Conservation (phyloP, 2,888 invertebrate genomes). For the Homarus gammarus region DNA sequence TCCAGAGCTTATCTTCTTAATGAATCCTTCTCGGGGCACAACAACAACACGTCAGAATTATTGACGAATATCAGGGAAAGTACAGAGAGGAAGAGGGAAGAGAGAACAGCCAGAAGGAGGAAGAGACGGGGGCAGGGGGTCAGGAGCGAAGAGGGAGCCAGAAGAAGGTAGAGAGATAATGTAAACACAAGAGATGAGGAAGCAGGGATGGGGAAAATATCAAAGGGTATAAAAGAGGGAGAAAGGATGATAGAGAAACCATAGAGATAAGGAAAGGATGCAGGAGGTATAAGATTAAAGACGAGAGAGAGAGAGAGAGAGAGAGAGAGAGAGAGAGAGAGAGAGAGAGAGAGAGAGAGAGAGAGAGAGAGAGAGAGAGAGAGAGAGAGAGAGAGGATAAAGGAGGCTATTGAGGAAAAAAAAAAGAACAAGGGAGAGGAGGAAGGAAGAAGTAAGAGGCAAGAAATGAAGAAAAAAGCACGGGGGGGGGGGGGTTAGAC, state of each 20-base stretch:
- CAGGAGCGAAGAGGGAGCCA: background rate
- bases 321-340: too few relatives aligned
- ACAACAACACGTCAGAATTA: background rate
- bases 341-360: too few relatives aligned
- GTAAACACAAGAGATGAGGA: background rate
- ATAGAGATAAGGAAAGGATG: background rate
- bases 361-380: too few relatives aligned
- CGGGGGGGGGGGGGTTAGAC: too few relatives aligned
- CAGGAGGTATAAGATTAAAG: too few relatives aligned
- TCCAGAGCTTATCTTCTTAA: background rate
- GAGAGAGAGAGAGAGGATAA: too few relatives aligned
- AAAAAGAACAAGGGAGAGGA: too few relatives aligned
- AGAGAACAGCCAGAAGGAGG: too few relatives aligned
- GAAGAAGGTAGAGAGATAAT: background rate
- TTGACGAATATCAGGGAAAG: background rate
- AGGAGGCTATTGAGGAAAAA: background rate
- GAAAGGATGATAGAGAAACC: background rate
- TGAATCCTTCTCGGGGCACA: background rate
- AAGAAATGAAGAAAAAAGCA: too few relatives aligned
- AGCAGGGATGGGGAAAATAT: background rate
- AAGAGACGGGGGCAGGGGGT: background rate
- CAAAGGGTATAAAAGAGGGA: background rate
- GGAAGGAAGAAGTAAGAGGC: too few relatives aligned
- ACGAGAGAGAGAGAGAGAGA: conserved; percentile 20
- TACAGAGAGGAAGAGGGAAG: background rate